Evolutionary conservation across 2,888 invertebrate genomes (phyloP).

Genomic region (Mantis religiosa): DNA sequence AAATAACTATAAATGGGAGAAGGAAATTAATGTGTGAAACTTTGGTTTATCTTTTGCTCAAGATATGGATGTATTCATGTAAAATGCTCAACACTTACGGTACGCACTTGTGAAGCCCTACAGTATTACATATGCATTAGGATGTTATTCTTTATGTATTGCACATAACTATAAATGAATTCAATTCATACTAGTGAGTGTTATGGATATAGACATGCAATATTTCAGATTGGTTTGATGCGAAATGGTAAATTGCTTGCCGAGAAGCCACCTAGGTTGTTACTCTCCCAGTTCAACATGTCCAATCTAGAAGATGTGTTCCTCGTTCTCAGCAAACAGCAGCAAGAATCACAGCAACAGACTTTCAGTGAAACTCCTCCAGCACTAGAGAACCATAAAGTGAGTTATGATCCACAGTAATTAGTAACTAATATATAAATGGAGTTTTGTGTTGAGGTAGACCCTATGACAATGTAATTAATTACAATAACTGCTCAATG

Average conservation of each 20-base stretch:
- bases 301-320: constrained; percentile 84
- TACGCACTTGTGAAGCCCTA: no score
- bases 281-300: constrained; percentile 66
- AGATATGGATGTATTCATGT: no score
- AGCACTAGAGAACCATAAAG: background rate
- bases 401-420: background rate
- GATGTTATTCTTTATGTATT: background rate
- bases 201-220: background rate
- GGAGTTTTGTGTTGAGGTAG: no score
- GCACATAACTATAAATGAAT: no score
- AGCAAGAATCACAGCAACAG: constrained; percentile 39
- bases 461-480: no score
- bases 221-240: constrained; percentile 78
- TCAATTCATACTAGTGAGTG: background rate
- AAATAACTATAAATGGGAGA: no score
- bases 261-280: constrained; percentile 72
- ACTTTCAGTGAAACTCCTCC: background rate
- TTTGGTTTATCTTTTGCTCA: no score
- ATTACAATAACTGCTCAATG: no score
- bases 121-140: background rate
- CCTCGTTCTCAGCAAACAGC: constrained; percentile 67
- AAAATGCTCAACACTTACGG: no score
- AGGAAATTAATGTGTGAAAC: no score
- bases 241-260: constrained; percentile 80
- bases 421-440: no score